phyloP scores from a whole-genome alignment of 2,113 vertebrate genomes.

The Xiphophorus couchianus region DNA sequence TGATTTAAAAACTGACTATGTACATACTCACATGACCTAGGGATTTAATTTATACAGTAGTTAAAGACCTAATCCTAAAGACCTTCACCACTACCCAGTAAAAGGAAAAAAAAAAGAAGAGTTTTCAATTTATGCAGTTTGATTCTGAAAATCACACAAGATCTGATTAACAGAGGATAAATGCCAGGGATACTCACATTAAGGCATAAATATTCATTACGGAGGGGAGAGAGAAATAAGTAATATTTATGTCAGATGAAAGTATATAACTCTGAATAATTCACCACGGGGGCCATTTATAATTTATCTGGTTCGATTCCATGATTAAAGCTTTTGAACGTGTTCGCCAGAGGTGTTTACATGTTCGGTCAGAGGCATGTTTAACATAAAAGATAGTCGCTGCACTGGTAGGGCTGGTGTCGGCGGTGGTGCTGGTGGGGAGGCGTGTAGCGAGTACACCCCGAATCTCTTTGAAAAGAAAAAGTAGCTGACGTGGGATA shows the following conservation, averaged over 20 bases:
- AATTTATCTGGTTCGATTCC: conserved; percentile 80
- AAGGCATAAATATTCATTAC: conserved; percentile 80
- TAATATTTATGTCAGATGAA: conserved; percentile 83
- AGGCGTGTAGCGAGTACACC: conserved; percentile 38
- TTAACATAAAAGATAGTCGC: conserved; percentile 76
- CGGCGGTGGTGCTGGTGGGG: neutral
- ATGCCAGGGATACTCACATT: conserved; percentile 78
- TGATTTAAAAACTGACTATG: neutral
- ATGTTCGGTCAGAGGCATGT: conserved; percentile 74
- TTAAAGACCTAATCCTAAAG: conserved; percentile 56
- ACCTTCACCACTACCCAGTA: conserved; percentile 60
- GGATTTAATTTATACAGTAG: conserved; percentile 38
- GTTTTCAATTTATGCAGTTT: conserved; percentile 71
- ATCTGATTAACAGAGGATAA: conserved; percentile 80
- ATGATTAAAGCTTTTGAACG: conserved; percentile 81
- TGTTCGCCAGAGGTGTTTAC: conserved; percentile 76
- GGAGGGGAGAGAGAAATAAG: conserved; percentile 58
- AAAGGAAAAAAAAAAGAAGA: conserved; percentile 16
- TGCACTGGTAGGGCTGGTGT: conserved; percentile 35
- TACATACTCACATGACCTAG: neutral
- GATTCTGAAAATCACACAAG: conserved; percentile 79
- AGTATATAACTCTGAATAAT: conserved; percentile 81
- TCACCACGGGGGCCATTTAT: conserved; percentile 74
- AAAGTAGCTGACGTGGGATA: conserved; percentile 74
- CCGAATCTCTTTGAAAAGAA: conserved; percentile 62